Percentiles rank a stretch among this genome's conserved stretches.
phyloP scores from a whole-genome alignment of 92 coral and sea anemone genomes.

The Hydrozoanthus gracilis region DNA sequence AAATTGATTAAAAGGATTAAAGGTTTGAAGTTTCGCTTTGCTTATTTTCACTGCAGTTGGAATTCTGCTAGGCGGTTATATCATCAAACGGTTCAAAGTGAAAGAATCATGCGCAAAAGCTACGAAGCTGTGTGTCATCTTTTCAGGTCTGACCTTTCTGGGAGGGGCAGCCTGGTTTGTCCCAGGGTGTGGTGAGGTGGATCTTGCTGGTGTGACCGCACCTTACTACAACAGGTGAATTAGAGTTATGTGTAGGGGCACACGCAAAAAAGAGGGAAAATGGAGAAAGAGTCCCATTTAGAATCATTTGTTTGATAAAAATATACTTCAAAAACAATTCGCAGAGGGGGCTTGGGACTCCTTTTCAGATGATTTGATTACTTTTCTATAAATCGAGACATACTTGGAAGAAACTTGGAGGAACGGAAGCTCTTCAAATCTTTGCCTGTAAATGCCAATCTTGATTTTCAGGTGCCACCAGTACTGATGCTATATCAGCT shows the following conservation, averaged over 20 bases:
- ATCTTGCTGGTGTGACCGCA: slow-evolving; percentile 74
- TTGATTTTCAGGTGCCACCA: too few relatives aligned
- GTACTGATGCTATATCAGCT: too few relatives aligned
- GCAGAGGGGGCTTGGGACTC: too few relatives aligned
- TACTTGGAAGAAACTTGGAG: too few relatives aligned
- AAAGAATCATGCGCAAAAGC: slow-evolving; percentile 74
- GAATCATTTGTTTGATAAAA: background rate
- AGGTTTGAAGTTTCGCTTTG: background rate
- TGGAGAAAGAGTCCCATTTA: background rate
- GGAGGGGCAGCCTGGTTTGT: slow-evolving; percentile 68
- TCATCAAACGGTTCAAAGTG: slow-evolving; percentile 70
- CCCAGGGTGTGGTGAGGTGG: slow-evolving; percentile 80
- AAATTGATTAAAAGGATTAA: background rate
- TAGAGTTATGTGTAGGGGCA: background rate
- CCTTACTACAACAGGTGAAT: slow-evolving; percentile 72
- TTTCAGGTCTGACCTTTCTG: slow-evolving; percentile 53
- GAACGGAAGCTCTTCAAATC: too few relatives aligned
- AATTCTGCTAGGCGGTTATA: slow-evolving; percentile 57
- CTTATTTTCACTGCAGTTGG: slow-evolving; percentile 59
- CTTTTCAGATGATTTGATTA: too few relatives aligned
- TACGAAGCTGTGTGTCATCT: slow-evolving; percentile 64
- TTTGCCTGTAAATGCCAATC: too few relatives aligned
- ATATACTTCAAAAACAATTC: too few relatives aligned
- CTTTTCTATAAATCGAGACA: too few relatives aligned
- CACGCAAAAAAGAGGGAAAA: background rate